Percentiles rank a stretch among this genome's conserved stretches.
These are phyloP conservation scores for Heliconius congener DNA, from an alignment of 1,140 invertebrate genomes.

Conservation along the genomic window DNA sequence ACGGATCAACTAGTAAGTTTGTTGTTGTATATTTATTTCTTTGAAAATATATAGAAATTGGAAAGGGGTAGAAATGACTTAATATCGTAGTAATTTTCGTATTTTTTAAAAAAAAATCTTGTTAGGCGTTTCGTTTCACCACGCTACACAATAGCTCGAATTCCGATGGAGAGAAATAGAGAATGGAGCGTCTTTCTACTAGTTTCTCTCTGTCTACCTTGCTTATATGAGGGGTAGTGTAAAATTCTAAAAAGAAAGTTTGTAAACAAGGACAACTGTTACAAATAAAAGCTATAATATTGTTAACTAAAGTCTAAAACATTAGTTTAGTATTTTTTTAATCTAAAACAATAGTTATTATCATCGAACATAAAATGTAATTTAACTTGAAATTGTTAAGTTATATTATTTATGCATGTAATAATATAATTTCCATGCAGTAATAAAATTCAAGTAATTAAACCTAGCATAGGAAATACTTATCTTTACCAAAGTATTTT, in stretches of 20 bases:
- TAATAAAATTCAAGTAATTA: not conserved
- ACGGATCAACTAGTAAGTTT: conserved; percentile 47
- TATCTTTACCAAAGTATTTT: not conserved
- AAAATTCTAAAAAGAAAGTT: no score
- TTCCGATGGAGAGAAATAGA: no score
- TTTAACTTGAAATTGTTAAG: not conserved
- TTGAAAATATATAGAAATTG: conserved; percentile 30
- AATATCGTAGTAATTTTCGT: not conserved
- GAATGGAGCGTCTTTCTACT: no score
- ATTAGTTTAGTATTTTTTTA: no score
- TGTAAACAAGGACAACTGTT: no score
- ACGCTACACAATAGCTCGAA: no score
- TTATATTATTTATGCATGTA: not conserved
- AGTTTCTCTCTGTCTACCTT: no score
- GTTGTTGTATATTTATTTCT: conserved; percentile 46
- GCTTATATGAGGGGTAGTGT: no score
- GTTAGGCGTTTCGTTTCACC: no score
- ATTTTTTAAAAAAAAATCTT: not conserved
- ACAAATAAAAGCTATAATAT: no score
- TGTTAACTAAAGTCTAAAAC: no score
- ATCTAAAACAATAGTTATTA: not conserved
- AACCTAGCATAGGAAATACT: not conserved
- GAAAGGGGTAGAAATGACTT: conserved; percentile 27
- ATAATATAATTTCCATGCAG: not conserved
- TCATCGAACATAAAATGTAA: not conserved